Percentiles rank a stretch among this genome's conserved stretches.
phyloP scores from a whole-genome alignment of 2,888 invertebrate species.

The Drosophila conformis region DNA sequence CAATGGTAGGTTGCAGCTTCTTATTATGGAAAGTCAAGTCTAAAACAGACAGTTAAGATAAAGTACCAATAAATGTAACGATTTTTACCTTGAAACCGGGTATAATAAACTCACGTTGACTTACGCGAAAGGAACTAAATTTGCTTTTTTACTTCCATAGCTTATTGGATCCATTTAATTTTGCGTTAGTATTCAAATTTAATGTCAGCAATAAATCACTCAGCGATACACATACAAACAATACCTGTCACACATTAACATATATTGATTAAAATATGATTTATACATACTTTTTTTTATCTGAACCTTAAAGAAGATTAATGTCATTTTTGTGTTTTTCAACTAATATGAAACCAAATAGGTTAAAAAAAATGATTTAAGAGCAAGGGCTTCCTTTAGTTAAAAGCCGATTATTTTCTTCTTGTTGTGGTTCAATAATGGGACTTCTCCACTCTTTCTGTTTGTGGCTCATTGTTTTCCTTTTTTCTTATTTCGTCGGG shows the following conservation, averaged over 20 bases:
- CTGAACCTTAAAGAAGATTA: neutral
- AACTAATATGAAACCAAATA: neutral
- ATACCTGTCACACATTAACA: neutral
- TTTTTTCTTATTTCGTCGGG: slow-evolving; percentile 8
- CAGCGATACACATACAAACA: neutral
- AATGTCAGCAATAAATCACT: neutral
- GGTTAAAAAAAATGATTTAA: neutral
- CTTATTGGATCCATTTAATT: neutral
- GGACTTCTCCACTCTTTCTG: neutral
- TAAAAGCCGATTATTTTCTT: slow-evolving; percentile 28
- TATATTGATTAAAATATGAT: neutral
- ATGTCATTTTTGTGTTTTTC: neutral
- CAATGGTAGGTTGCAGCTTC: slow-evolving; percentile 39
- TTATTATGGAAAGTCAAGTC: slow-evolving; percentile 39
- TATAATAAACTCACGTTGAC: neutral
- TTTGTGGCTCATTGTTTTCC: neutral
- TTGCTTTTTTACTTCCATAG: neutral
- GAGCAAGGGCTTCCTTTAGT: neutral
- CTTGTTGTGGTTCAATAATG: neutral
- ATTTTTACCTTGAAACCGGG: neutral
- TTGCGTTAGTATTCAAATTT: neutral
- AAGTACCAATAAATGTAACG: slow-evolving; percentile 21
- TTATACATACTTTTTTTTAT: neutral
- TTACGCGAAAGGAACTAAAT: too few species aligned
- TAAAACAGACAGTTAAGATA: slow-evolving; percentile 8